Conservation (phyloP, 2,113 vertebrate species). For the Lepisosteus osseus region DNA sequence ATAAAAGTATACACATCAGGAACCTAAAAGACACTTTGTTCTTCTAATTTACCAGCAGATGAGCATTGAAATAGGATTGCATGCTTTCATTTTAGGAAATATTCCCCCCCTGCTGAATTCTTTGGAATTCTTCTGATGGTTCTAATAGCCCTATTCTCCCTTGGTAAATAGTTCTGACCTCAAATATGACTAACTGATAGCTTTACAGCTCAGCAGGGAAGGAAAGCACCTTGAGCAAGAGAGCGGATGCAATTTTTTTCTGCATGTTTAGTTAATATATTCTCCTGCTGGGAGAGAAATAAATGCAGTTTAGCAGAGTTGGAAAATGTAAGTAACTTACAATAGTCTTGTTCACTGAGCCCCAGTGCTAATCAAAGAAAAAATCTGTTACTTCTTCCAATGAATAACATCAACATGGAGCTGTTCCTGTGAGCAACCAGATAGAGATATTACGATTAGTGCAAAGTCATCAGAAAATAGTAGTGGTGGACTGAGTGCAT, state of each 20-base stretch:
- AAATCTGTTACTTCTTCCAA: not conserved
- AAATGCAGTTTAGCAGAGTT: not conserved
- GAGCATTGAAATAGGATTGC: no score
- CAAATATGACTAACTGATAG: not conserved
- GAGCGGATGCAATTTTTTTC: not conserved
- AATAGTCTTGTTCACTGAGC: not conserved
- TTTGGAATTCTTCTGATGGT: no score
- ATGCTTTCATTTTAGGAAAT: no score
- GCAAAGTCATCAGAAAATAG: no score
- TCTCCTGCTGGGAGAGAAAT: not conserved
- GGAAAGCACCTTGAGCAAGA: not conserved
- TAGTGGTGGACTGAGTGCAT: no score
- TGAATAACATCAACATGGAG: slow-evolving; percentile 8
- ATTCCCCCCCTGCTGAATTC: no score
- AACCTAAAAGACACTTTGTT: no score
- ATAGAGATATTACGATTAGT: not conserved
- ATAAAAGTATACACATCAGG: no score
- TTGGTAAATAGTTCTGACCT: not conserved
- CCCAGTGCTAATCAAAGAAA: not conserved
- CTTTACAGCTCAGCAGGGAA: slow-evolving; percentile 16
- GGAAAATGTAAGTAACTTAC: not conserved
- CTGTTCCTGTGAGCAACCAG: slow-evolving; percentile 6
- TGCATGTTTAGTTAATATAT: not conserved
- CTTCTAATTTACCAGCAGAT: no score
- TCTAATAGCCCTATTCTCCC: no score